Evolutionary conservation across 2,797 vertebrate species (phyloP), one percentile per base, ranked within the genome.

Genomic region (Dipus sagitta): DNA sequence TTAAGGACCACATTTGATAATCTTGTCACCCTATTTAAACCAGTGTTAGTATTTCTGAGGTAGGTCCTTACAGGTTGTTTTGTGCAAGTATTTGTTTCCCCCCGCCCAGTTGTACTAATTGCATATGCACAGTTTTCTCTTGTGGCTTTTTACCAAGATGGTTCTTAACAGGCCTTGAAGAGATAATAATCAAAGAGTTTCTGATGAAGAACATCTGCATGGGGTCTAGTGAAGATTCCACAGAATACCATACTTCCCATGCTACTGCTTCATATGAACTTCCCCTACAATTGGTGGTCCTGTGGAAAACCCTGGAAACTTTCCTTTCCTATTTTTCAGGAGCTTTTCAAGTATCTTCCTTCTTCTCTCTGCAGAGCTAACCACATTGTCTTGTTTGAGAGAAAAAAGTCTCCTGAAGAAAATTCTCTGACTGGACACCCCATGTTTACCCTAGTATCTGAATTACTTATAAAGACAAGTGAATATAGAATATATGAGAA

Each of bases 151-250:
- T n/a, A n/a, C n/a, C n/a, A n/a, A n/a, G n/a, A n/a, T n/a, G n/a
- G n/a, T 86, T 91, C 54, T 93, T 91, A 87, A 95, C 38, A 70
- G 77, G 54, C 84, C 65, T 87, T 54, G 87, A 86, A 96, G 84
- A 96, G 90, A 42, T 88, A 84, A 74, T 54, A 81, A 79, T 64
- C 72, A 92, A 96, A 92, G 38, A 77, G 88, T 88, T 86, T 92
- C 72, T 96, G 90, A 96, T 95, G 90, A 93, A 86, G 95, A 95
- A 95, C 93, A 96, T 89, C 88, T 96, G 92, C 82, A 68, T 71
- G 28, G 75, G 75, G 52, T 65, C 70, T 75, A 10, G 54, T 24
- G 86, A 88, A 96, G 83, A 65, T 8, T 76, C 68, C 34, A n/a
- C 3, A 64, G 47, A 74, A 97, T 92, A 28, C 85, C 70, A n/a